Conservation (phyloP, 2,797 vertebrate genomes). For the Sarcoramphus papa region DNA sequence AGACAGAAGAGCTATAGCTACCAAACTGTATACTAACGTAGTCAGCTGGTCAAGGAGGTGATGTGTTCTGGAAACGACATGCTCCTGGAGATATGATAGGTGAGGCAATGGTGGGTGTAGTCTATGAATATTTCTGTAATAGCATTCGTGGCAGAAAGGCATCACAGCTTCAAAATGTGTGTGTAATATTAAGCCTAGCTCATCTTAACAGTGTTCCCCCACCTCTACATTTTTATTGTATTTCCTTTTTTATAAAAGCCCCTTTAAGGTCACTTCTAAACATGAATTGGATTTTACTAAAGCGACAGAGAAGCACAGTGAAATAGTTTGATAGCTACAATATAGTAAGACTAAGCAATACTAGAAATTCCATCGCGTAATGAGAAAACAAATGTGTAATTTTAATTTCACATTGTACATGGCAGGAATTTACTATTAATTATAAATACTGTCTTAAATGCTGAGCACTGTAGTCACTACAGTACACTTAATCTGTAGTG, state of each 20-base stretch:
- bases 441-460: neutral
- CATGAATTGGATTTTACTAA: neutral
- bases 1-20: neutral
- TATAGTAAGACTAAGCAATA: neutral
- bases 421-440: slow-evolving; percentile 3
- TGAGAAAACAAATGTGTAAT: neutral
- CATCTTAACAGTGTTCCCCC: neutral
- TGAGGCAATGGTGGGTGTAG: neutral
- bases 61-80: neutral
- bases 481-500: neutral
- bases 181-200: neutral
- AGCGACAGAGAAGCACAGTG: neutral
- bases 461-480: neutral
- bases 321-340: neutral
- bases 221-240: neutral
- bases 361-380: neutral
- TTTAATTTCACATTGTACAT: neutral
- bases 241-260: neutral
- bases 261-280: neutral
- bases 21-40: neutral
- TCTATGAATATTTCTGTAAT: neutral
- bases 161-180: neutral
- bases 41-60: neutral
- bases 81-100: neutral
- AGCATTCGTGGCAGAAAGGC: neutral